Evolutionary conservation across 1,140 invertebrate species (phyloP), one percentile per base, ranked within the genome.

Genomic region (Ceratosolen solmsi): DNA sequence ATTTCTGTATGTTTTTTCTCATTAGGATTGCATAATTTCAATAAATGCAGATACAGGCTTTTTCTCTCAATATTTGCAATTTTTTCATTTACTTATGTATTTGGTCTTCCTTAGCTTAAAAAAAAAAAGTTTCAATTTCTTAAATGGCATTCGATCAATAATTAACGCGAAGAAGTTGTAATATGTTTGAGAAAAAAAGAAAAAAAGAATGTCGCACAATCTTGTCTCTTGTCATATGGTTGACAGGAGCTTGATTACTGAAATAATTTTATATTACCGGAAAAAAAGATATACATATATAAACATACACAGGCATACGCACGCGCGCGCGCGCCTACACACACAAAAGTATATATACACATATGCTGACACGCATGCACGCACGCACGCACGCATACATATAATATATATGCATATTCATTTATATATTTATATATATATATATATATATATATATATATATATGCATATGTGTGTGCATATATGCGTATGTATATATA

Each of bases 161-260:
- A 74, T 56, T n/a, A 74, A 36, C 38, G 54, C 60, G 27, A 75
- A 68, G 63, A 73, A 78, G 75, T 78, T 78, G 75, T 41, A 60
- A 54, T 11, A 51, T 25, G 60, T 68, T 33, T 30, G 27, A 65
- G 17, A 49, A 41, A 78, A 49, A 65, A 8, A 49, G 27, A 78
- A 49, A 17, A 78, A 78, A 68, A 36, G 75, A 68, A 46, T 15
- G 17, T 5, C 56, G 27, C n/a, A 36, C 58, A 79, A 80, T 72
- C 41, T 73, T 63, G 54, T 80, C 70, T 74, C 56, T 73, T 49
- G 22, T 80, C 71, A 38, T 41, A 80, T 36, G 17, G 46, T 17
- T 51, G 75, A 68, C 46, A 78, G 68, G 75, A 49, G 46, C 75
- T 68, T 38, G 75, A 68, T 54, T 38, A 78, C 60, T 17, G 41